phyloP scores from a whole-genome alignment of 2,113 vertebrate genomes.

The Bambusicola thoracicus region DNA sequence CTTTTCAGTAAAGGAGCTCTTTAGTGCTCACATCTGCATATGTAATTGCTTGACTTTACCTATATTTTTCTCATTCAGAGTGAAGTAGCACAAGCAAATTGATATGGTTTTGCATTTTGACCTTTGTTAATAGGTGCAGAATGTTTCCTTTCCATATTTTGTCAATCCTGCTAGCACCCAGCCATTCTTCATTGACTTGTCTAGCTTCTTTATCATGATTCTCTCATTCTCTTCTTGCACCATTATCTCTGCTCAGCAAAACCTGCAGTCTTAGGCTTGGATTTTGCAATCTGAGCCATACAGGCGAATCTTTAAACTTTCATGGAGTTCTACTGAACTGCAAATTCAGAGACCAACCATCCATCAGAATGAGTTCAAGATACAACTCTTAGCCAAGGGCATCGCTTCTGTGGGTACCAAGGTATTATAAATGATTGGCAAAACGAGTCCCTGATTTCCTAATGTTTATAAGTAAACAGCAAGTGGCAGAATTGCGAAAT shows the following conservation, averaged over 20 bases:
- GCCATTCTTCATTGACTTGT: neutral
- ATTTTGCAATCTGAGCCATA: neutral
- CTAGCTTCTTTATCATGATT: neutral
- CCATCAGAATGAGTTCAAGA: neutral
- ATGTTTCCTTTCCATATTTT: neutral
- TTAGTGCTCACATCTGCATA: slow-evolving; percentile 48
- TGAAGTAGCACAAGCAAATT: neutral
- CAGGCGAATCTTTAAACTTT: slow-evolving; percentile 15
- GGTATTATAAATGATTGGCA: neutral
- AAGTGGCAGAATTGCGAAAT: slow-evolving; percentile 30
- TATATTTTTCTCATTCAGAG: slow-evolving; percentile 36
- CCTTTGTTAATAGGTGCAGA: neutral
- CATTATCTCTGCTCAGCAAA: slow-evolving; percentile 6
- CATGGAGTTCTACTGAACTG: neutral
- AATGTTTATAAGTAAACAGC: slow-evolving; percentile 33
- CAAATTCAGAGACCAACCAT: fast-evolving
- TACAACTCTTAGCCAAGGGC: neutral
- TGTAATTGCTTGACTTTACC: slow-evolving; percentile 39
- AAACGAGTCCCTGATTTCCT: slow-evolving; percentile 2
- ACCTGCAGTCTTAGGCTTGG: neutral
- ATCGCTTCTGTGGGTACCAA: neutral
- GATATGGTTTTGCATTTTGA: slow-evolving; percentile 44
- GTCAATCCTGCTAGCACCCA: neutral
- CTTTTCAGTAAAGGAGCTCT: slow-evolving; percentile 33
- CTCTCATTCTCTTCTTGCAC: neutral